Evolutionary conservation across 2,888 invertebrate genomes (phyloP), one percentile per base, ranked within the genome.

Genomic region (Adelognathus sp.): DNA sequence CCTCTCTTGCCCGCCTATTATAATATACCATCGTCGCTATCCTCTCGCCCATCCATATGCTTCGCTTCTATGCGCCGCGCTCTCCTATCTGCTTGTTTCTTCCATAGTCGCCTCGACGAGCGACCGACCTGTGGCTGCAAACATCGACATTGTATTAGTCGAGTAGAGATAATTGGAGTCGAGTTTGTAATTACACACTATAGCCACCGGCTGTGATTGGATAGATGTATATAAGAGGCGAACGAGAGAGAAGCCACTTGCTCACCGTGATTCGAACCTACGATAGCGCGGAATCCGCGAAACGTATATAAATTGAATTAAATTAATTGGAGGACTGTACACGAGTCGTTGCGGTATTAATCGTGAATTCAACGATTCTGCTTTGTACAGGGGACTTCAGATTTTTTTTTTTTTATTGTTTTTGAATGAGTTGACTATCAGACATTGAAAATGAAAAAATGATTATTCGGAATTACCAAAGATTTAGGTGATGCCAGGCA

Each of bases 121-220:
- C 39, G 36, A 41, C 63, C 58, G 58, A 36, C 21, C 58, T 18
- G n/a, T n/a, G 56, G 7, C 29, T 29, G 1, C 33, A 14, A 69
- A 73, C 78, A 74, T 52, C 78, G 78, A 78, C 74, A 74, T 78
- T 78, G 78, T 74, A 73, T 78, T 60, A 70, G 78, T 72, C n/a
- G 7, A 6, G 16, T 63, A 9, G 52, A 67, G 77, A 76, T 81
- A 80, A 81, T 81, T 81, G 80, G 74, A 73, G 41, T 36, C 66
- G 66, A 41, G 58, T 66, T 69, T 75, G 33, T 75, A 70, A 64
- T 61, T 58, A 33, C 33, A 11, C 33, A 31, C 14, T 58, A 18
- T 21, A 16, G 11, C 3, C 29, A 21, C 52, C 63, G 39, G 64
- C 18, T 44, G 56, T 60, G 79, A 71, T 71, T 60, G 71, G 52